Conservation (phyloP, 2,113 vertebrate genomes). For the Cyprinodon tularosa region DNA sequence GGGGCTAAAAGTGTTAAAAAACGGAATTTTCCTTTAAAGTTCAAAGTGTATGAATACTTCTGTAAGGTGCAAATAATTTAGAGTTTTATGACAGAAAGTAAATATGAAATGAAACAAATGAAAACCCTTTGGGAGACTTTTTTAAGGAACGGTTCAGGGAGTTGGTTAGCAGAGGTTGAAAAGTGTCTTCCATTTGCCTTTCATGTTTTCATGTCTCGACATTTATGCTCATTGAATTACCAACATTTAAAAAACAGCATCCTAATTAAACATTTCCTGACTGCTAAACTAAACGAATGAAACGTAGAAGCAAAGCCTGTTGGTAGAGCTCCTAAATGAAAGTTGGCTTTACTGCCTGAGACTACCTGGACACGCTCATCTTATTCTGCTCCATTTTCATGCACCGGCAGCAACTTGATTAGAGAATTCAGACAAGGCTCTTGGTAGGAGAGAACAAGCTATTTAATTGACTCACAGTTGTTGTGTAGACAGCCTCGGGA, state of each 20-base stretch:
- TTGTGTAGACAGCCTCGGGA: conserved; percentile 97
- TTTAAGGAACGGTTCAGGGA: no score
- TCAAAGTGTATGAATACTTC: no score
- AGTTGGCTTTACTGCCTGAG: not conserved
- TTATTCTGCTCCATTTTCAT: conserved; percentile 41
- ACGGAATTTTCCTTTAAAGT: no score
- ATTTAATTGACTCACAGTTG: conserved; percentile 88
- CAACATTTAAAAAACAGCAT: not conserved
- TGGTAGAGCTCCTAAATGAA: not conserved
- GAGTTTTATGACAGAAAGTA: no score
- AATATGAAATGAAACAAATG: no score
- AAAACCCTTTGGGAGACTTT: no score
- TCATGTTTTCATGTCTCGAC: not conserved
- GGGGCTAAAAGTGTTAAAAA: no score
- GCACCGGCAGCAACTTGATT: conserved; percentile 37
- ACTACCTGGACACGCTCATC: conserved; percentile 8
- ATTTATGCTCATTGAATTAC: not conserved
- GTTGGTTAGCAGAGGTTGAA: no score
- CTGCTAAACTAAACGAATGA: not conserved
- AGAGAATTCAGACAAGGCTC: conserved; percentile 43
- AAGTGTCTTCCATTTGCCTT: no score
- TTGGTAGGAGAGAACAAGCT: not conserved
- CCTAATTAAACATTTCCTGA: not conserved
- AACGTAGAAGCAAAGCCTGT: not conserved
- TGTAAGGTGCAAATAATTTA: no score